Percentiles rank a stretch among this genome's conserved stretches.
Conservation (phyloP, 2,797 vertebrate genomes). For the Aplochiton taeniatus region DNA sequence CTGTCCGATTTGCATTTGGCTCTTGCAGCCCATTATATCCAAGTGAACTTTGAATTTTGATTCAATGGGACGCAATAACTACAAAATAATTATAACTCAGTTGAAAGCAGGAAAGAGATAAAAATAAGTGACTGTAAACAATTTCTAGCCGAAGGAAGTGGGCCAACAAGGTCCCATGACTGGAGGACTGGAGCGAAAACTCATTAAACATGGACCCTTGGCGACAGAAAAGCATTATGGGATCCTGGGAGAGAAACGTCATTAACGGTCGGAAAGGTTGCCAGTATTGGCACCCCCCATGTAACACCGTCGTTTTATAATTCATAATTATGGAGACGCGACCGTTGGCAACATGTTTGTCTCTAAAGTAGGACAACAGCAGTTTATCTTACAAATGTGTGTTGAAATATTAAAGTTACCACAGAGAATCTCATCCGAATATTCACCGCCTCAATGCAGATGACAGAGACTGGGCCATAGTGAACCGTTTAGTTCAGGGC, state of each 20-base stretch:
- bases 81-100: constrained; percentile 14
- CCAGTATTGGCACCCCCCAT: neutral
- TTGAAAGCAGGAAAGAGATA: constrained; percentile 18
- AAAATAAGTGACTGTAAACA: constrained; percentile 31
- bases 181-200: constrained; percentile 33
- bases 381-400: constrained; percentile 68
- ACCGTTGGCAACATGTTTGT: constrained; percentile 55
- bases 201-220: constrained; percentile 40
- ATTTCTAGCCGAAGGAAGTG: constrained; percentile 22
- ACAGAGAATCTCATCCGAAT: constrained; percentile 41
- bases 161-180: constrained; percentile 32
- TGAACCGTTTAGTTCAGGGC: constrained; percentile 1
- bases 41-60: constrained; percentile 4
- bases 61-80: constrained; percentile 3
- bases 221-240: constrained; percentile 9
- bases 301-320: constrained; percentile 51
- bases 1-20: neutral
- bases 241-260: constrained; percentile 22
- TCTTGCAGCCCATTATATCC: too few species aligned
- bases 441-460: constrained; percentile 9
- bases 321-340: constrained; percentile 55
- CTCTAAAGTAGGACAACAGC: constrained; percentile 61
- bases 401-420: constrained; percentile 69
- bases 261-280: constrained; percentile 24
- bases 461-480: constrained; percentile 6